These are phyloP conservation scores for Drosophila aldrichi DNA, from an alignment of 2,888 invertebrate genomes.

Conservation along the genomic window DNA sequence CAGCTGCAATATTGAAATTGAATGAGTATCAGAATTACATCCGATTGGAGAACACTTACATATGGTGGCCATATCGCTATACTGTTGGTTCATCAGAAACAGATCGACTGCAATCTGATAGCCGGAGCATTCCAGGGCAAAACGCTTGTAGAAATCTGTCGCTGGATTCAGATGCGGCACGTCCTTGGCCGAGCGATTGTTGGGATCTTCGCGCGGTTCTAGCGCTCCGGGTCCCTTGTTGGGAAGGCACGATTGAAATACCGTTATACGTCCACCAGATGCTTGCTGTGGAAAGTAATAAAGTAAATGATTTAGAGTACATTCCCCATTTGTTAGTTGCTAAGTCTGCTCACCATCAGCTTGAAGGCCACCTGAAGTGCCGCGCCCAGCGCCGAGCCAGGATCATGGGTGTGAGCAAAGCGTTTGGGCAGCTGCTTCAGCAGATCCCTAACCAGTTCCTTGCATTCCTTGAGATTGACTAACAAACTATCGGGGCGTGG, in stretches of 20 bases:
- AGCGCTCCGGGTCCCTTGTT: constrained; percentile 95
- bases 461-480: constrained; percentile 95
- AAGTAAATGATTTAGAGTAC: background rate
- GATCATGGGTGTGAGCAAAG: constrained; percentile 89
- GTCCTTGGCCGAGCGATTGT: constrained; percentile 92
- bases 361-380: constrained; percentile 97
- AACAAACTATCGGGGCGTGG: constrained; percentile 97
- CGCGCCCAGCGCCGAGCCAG: constrained; percentile 95
- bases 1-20: constrained; percentile 86
- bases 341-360: constrained; percentile 89
- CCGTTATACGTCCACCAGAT: constrained; percentile 97
- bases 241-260: constrained; percentile 96
- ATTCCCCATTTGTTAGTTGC: background rate
- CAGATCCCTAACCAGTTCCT: constrained; percentile 91
- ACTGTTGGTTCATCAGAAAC: constrained; percentile 96
- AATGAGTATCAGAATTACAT: background rate
- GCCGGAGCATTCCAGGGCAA: constrained; percentile 98
- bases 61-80: constrained; percentile 96
- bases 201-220: constrained; percentile 94
- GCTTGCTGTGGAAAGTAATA: constrained; percentile 87
- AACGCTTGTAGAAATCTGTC: constrained; percentile 98
- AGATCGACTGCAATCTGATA: constrained; percentile 98
- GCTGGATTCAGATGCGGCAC: constrained; percentile 96
- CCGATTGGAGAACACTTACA: constrained; percentile 87
- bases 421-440: constrained; percentile 92